Base-by-base conservation (phyloP, 30 jellyfish, hydroid and myxozoan species). In the Cassiopea xamachana region DNA sequence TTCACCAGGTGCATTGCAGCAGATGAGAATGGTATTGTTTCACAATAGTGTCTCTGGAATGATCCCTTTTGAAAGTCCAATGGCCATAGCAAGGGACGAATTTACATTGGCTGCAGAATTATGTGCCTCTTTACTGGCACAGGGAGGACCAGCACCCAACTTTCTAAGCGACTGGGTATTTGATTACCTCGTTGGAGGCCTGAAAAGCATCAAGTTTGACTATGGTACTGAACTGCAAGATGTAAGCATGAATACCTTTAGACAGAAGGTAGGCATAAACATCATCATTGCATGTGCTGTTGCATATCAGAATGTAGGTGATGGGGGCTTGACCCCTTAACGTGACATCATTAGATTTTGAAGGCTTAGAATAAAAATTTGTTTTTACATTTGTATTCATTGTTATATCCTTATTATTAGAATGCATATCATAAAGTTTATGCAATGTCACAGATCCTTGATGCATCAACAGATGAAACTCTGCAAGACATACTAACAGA, bases 101-200 rank as follows among this genome's bases (percentile, higher is more conserved):
- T 74, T 17, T 44, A 27, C 51, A 55, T 13, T 74, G 50, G 83
- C 83, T 44, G 83, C 61, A 27, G 83, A 74, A 14, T 14, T 74
- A 5, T 74, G 83, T 74, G 83, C 83, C 83, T 74, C 83, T 2
- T 16, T 59, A 2, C 12, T 44, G 18, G 1, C 61, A 14, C 87
- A 79, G 45, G 87, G 75, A 48, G 87, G 87, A 59, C 87, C 77
- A 12, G 87, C 50, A 50, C 87, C 87, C 10, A 16, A 59, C 60
- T 79, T 79, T 27, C 78, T 79, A 12, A 48, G 75, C 17, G 48
- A 19, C 60, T 79, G 87, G 87, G 87, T 79, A 46, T 79, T 2
- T 44, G 87, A 79, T 8, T 79, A 7, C 17, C 73, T 79, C 8
- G 87, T 59, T 79, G 87, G 87, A 14, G 87, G 87, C 7, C 58